These are phyloP conservation scores for Monochamus alternatus DNA, from an alignment of 2,888 invertebrate genomes.

Conservation along the genomic window DNA sequence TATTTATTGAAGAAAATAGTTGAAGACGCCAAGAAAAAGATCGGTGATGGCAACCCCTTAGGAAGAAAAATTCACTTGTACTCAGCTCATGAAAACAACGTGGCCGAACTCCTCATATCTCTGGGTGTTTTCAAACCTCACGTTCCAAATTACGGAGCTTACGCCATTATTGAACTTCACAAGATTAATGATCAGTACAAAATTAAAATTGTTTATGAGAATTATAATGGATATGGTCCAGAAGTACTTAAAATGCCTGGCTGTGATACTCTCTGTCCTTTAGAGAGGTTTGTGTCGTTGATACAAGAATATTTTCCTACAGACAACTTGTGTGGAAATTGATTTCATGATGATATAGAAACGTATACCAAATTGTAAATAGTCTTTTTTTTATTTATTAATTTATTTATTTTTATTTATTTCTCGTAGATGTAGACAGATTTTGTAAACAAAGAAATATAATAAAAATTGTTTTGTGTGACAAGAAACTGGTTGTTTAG, in stretches of 20 bases:
- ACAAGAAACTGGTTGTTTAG: too few relatives aligned
- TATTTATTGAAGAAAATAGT: conserved; percentile 56
- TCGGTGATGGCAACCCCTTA: conserved; percentile 30
- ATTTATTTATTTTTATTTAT: conserved; percentile 6
- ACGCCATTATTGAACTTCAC: conserved; percentile 53
- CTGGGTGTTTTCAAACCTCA: conserved; percentile 70
- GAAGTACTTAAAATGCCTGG: conserved; percentile 50
- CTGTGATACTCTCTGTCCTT: conserved; percentile 54
- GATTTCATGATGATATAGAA: neutral
- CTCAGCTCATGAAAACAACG: conserved; percentile 74
- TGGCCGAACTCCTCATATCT: conserved; percentile 70
- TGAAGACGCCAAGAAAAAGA: conserved; percentile 48
- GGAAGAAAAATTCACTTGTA: conserved; percentile 63
- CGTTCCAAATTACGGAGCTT: conserved; percentile 57
- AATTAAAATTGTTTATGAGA: conserved; percentile 57
- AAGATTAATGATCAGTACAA: conserved; percentile 51
- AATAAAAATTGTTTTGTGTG: too few relatives aligned
- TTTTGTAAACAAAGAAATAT: too few relatives aligned
- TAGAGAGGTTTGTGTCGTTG: conserved; percentile 45
- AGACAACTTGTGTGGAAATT: conserved; percentile 42
- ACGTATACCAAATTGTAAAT: conserved; percentile 1
- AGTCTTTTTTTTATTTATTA: neutral
- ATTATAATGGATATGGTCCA: conserved; percentile 49
- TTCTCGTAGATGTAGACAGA: neutral
- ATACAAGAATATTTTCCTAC: conserved; percentile 46